Conservation (phyloP, 92 coral and sea anemone genomes). For the Parazoanthus atlanticus region DNA sequence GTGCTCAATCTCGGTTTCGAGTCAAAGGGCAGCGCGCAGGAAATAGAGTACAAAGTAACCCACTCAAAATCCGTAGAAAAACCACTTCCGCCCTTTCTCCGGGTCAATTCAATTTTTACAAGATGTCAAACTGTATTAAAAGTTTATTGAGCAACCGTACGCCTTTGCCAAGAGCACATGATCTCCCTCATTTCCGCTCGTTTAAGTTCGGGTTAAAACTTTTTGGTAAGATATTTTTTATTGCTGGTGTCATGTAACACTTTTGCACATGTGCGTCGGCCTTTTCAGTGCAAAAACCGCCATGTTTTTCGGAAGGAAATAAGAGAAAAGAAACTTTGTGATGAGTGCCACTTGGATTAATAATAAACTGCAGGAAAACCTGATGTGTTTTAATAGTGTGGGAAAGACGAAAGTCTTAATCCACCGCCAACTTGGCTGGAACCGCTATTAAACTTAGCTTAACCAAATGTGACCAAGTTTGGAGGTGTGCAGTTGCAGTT, state of each 20-base stretch:
- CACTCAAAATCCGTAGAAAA: constrained; percentile 6
- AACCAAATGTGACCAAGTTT: constrained; percentile 14
- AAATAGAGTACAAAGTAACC: neutral
- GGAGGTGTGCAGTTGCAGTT: neutral
- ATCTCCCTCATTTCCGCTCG: neutral
- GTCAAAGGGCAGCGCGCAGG: neutral
- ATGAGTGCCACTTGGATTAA: neutral
- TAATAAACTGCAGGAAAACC: neutral
- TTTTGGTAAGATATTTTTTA: no score
- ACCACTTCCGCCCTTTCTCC: constrained; percentile 25
- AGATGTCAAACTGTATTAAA: neutral
- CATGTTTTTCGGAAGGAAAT: no score
- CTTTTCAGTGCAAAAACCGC: no score
- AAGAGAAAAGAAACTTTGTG: no score
- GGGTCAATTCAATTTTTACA: neutral
- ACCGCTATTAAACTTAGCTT: neutral
- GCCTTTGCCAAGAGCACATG: neutral
- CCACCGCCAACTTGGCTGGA: neutral
- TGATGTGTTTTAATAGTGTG: neutral
- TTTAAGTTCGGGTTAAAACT: no score
- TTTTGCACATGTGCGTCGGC: no score
- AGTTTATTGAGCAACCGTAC: neutral
- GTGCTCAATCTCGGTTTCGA: neutral
- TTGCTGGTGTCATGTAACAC: no score
- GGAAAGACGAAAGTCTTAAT: neutral